Evolutionary conservation across 2,797 vertebrate species (phyloP).

Genomic region (Rhabdophis nuchalis): DNA sequence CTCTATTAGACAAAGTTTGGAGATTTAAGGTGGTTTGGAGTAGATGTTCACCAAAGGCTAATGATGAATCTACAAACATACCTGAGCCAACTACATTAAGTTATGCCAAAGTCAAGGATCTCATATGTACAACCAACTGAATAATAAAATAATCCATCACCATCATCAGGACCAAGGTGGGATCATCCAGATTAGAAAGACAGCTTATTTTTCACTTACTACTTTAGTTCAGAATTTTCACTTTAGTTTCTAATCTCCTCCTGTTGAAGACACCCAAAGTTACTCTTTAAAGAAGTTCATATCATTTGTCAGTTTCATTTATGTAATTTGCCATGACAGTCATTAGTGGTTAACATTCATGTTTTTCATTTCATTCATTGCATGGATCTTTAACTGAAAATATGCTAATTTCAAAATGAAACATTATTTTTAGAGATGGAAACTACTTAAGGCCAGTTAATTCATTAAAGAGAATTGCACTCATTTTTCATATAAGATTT

Average conservation of each 20-base stretch:
- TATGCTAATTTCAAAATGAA: constrained; percentile 46
- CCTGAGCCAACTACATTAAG: background rate
- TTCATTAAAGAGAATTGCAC: constrained; percentile 14
- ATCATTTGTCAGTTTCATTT: constrained; percentile 28
- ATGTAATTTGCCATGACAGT: constrained; percentile 12
- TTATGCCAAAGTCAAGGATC: background rate
- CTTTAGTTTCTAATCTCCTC: background rate
- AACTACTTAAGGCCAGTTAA: constrained; percentile 19
- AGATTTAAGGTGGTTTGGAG: background rate
- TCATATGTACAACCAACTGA: background rate
- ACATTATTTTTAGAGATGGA: constrained; percentile 44
- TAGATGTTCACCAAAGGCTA: background rate
- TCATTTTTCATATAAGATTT: constrained; percentile 31
- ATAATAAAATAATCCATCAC: background rate
- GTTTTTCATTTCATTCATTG: constrained; percentile 26
- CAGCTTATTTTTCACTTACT: background rate
- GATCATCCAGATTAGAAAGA: background rate
- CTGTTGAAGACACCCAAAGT: background rate
- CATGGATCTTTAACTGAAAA: constrained; percentile 43
- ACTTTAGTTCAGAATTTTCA: background rate
- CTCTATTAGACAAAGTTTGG: background rate
- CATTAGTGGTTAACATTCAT: constrained; percentile 23
- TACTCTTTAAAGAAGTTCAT: background rate
- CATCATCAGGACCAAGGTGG: background rate
- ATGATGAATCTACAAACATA: background rate